These are phyloP conservation scores for Eristalinus sepulchralis DNA, from an alignment of 2,888 invertebrate genomes.

Conservation along the genomic window DNA sequence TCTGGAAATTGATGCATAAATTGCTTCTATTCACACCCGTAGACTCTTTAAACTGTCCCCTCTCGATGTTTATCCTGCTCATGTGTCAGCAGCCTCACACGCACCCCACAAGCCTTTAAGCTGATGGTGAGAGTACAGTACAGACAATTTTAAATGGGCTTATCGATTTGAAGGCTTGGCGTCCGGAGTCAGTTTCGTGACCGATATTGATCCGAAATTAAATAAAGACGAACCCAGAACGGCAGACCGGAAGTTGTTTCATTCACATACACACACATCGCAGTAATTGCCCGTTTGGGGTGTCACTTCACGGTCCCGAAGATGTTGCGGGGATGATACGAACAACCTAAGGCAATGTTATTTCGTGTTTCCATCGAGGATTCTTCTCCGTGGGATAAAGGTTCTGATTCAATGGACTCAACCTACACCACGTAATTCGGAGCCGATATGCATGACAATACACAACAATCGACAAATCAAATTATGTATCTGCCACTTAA, in stretches of 20 bases:
- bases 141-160: slow-evolving; percentile 55
- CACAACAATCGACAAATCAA: slow-evolving; percentile 24
- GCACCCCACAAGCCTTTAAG: slow-evolving; percentile 6
- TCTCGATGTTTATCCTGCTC: slow-evolving; percentile 16
- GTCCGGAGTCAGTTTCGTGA: slow-evolving; percentile 52
- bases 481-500: slow-evolving; percentile 26
- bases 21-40: slow-evolving; percentile 19
- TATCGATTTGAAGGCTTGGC: slow-evolving; percentile 66
- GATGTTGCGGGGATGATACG: slow-evolving; percentile 47
- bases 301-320: slow-evolving; percentile 38
- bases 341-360: slow-evolving; percentile 51
- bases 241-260: slow-evolving; percentile 57
- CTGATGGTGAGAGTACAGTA: slow-evolving; percentile 40
- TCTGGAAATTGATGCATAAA: slow-evolving; percentile 33
- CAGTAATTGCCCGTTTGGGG: slow-evolving; percentile 50
- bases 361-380: neutral
- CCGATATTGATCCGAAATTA: slow-evolving; percentile 63
- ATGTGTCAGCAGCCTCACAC: slow-evolving; percentile 24
- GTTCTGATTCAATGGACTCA: slow-evolving; percentile 18
- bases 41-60: slow-evolving; percentile 12
- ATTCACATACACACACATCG: slow-evolving; percentile 1
- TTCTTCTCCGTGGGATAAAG: slow-evolving; percentile 33
- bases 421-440: slow-evolving; percentile 42
- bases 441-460: slow-evolving; percentile 21
- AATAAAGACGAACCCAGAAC: slow-evolving; percentile 38